Base-by-base conservation (phyloP, 2,888 invertebrate species). In the Drosophila neonasuta region DNA sequence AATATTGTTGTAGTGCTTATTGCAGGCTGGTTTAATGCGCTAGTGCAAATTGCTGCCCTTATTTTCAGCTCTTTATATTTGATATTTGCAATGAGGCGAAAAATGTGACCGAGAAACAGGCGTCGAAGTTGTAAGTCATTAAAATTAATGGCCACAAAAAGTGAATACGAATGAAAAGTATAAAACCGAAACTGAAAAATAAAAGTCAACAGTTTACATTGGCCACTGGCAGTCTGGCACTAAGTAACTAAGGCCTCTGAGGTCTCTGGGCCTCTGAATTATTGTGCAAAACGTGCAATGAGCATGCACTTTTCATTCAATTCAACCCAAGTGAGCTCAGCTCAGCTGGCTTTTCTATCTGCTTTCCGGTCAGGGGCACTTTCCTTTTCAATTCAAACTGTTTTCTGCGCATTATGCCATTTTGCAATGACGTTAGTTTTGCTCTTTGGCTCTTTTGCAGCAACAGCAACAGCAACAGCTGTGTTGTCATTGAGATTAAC, bases 341-440 rank as follows among this genome's bases (percentile, higher is more conserved):
- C 39, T 71, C 41, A 57, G 45, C 66, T 52, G 29, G 72, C 68
- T 75, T 75, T 73, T 76, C 74, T 45, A 60, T 57, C 49, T 65
- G 65, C 65, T 79, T 70, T 72, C 71, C 79, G 79, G 82, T 84
- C 85, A 84, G 81, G 81, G 81, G 85, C 85, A 81, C 80, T 81
- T 81, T 81, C 85, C 81, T 81, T 81, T 81, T 81, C 81, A 84
- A 71, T 75, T 71, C 67, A 57, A 52, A 61, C 55, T 24, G 52
- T 63, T 65, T 64, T 60, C 65, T 64, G 83, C 56, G 54, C 74
- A 80, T 83, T 80, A 80, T 83, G 80, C 78, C 76, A 78, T 74
- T 49, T 77, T 55, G 72, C 76, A 62, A 63, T 63, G 66, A 61
- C 61, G 79, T 64, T 61, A 55, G 59, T 44, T 44, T 36, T 56